These are phyloP conservation scores for Byasa hedistus DNA, from an alignment of 2,888 invertebrate species.

Conservation along the genomic window DNA sequence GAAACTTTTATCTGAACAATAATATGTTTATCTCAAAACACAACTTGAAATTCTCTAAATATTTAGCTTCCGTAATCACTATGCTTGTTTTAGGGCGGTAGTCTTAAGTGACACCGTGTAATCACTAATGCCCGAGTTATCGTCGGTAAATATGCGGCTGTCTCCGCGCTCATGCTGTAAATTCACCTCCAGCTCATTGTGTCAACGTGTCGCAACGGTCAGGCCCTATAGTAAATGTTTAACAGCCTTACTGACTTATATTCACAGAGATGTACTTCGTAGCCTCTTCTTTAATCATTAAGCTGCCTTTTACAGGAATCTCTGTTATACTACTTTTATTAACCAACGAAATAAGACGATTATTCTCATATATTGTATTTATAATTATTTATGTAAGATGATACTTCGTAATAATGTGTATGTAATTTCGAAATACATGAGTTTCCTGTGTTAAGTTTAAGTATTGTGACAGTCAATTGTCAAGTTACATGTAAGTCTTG, in stretches of 20 bases:
- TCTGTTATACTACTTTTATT: background rate
- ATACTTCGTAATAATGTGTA: too few relatives aligned
- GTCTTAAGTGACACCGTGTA: conserved; percentile 37
- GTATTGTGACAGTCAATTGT: too few relatives aligned
- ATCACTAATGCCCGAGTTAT: conserved; percentile 39
- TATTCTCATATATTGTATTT: too few relatives aligned
- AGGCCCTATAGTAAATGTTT: background rate
- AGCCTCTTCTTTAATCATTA: background rate
- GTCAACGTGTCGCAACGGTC: conserved; percentile 7
- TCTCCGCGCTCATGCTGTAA: background rate
- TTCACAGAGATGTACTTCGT: background rate
- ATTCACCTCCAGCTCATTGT: conserved; percentile 3
- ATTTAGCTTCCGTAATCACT: conserved; percentile 64
- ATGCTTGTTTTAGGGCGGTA: conserved; percentile 39
- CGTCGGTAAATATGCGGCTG: conserved; percentile 17
- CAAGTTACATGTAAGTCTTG: too few relatives aligned
- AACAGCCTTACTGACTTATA: background rate
- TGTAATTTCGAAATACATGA: too few relatives aligned
- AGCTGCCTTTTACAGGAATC: background rate
- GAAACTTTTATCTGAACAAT: conserved; percentile 38
- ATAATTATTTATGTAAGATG: too few relatives aligned
- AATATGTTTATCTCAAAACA: conserved; percentile 38
- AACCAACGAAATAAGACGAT: background rate
- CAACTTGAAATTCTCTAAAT: conserved; percentile 62
- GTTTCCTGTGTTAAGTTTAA: too few relatives aligned